Base-by-base conservation (phyloP, 2,888 invertebrate species). In the Drosophila seclusa region DNA sequence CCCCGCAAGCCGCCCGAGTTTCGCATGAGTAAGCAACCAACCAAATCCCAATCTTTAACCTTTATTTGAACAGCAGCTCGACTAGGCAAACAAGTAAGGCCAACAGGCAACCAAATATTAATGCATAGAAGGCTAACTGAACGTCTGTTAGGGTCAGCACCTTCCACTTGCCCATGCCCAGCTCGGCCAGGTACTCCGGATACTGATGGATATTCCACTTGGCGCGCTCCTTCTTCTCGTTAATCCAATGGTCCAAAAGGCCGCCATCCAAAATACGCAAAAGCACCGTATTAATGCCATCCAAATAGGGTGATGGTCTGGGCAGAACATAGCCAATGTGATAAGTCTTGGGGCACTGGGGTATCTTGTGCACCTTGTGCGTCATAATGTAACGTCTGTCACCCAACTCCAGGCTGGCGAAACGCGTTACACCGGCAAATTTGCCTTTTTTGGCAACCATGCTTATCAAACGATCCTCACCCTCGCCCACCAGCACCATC, bases 261-360 rank as follows among this genome's bases (percentile, higher is more conserved):
- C 93, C 93, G 0, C 89, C 91, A 1, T 86, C 88, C 36, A 91
- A 48, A 34, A 93, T 83, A 13, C 83, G 81, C n/a, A 91, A 45
- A 6, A 93, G 82, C 1, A 92, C 68, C 3, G 68, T 57, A 62
- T 93, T 91, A 1, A 94, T 81, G 42, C 81, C 69, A 45, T 90
- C 77, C 21, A 84, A 62, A 61, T 90, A 92, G 0, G 92, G 91
- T 0, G 93, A 93, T 7, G 92, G 87, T 48, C 84, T 89, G 2
- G 89, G 87, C 54, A 91, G 74, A 7, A 92, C 73, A 73, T 92
- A 93, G 0, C 92, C 92, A 21, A 94, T 87, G 45, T 91, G 90
- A 74, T 93, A 94, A 6, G 72, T 90, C 69, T 92, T 92, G 0
- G 93, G 93, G 40, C 94, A 94, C 65, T 94, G 92, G 1, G 91